Conservation (phyloP, 2,888 invertebrate genomes). For the Hyposoter dolosus region DNA sequence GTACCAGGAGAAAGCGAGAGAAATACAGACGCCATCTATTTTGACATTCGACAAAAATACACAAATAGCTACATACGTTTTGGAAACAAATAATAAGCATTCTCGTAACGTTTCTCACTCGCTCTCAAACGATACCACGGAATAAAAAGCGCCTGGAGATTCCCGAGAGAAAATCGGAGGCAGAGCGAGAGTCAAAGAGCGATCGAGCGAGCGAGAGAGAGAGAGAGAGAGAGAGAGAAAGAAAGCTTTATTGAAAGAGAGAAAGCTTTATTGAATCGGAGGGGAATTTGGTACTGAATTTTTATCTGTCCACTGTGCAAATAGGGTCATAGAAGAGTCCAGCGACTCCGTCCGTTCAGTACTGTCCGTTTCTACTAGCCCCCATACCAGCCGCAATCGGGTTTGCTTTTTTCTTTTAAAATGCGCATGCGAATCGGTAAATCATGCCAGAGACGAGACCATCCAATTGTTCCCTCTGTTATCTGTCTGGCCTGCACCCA, state of each 20-base stretch:
- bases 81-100: constrained; percentile 65
- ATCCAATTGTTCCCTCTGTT: constrained; percentile 49
- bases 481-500: neutral
- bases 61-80: constrained; percentile 54
- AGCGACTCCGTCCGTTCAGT: constrained; percentile 38
- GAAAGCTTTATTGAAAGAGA: constrained; percentile 76
- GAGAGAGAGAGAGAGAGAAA: constrained; percentile 29
- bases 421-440: constrained; percentile 78
- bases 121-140: constrained; percentile 25
- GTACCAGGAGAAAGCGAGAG: neutral
- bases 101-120: constrained; percentile 41
- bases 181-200: constrained; percentile 7
- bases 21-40: neutral
- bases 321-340: constrained; percentile 73
- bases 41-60: constrained; percentile 8
- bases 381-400: constrained; percentile 42
- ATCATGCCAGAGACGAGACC: constrained; percentile 74
- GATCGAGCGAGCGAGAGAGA: neutral
- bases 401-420: constrained; percentile 73
- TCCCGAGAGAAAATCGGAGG: neutral
- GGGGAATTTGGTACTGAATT: constrained; percentile 77
- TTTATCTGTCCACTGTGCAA: constrained; percentile 81
- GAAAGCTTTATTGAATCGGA: constrained; percentile 76
- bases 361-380: constrained; percentile 43
- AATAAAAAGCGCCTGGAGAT: constrained; percentile 36